phyloP scores from a whole-genome alignment of 2,888 invertebrate species.

The Ectemnius lituratus region DNA sequence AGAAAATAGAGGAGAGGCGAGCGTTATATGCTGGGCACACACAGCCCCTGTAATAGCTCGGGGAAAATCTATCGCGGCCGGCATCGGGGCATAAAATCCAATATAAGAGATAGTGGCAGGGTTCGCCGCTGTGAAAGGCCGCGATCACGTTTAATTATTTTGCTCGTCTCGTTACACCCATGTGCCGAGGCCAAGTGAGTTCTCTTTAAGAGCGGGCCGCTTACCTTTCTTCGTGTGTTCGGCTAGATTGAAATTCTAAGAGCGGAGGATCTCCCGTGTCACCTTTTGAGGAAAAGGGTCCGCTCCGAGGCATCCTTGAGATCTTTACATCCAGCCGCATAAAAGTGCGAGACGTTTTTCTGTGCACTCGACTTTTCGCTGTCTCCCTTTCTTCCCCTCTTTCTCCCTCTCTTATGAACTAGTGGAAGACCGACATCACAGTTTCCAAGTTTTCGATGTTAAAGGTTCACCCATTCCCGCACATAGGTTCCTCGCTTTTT shows the following conservation, averaged over 20 bases:
- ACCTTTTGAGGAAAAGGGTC: slow-evolving; percentile 34
- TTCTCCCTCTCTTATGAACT: slow-evolving; percentile 13
- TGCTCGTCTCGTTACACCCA: slow-evolving; percentile 1
- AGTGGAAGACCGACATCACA: neutral
- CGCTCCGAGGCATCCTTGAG: slow-evolving; percentile 36
- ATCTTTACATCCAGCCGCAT: slow-evolving; percentile 26
- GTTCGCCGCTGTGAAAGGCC: neutral
- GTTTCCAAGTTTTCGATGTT: too few species aligned
- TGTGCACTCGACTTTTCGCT: slow-evolving; percentile 15
- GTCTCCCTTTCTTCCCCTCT: slow-evolving; percentile 22
- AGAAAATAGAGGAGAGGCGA: slow-evolving; percentile 10
- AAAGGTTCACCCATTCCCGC: too few species aligned
- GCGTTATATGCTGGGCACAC: neutral
- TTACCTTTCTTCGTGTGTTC: slow-evolving; percentile 14
- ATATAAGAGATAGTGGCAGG: neutral
- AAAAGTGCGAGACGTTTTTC: slow-evolving; percentile 35
- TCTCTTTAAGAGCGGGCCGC: neutral
- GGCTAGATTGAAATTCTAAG: slow-evolving; percentile 26
- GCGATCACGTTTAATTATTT: slow-evolving; percentile 12
- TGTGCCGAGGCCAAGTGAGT: neutral
- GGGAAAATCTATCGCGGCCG: slow-evolving; percentile 1
- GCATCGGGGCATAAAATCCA: slow-evolving; percentile 1
- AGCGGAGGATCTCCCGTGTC: slow-evolving; percentile 22
- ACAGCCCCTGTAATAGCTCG: slow-evolving; percentile 4
- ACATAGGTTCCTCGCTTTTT: neutral